Percentiles rank a stretch among this genome's conserved stretches.
phyloP scores from a whole-genome alignment of 2,888 invertebrate species.

The Trilocha varians region DNA sequence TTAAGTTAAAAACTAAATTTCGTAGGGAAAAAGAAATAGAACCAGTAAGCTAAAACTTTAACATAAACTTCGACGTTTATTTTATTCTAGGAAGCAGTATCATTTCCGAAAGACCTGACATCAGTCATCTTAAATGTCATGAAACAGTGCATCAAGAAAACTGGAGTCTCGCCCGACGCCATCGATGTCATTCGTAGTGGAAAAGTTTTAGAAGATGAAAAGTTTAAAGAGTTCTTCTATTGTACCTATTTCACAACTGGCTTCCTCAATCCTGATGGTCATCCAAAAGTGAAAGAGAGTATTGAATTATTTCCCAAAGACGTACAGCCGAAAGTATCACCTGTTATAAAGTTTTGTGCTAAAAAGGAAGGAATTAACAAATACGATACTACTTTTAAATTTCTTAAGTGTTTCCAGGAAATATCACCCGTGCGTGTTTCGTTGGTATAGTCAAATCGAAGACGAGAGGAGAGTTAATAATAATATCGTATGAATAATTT shows the following conservation, averaged over 20 bases:
- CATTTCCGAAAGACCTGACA: neutral
- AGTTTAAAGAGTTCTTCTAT: neutral
- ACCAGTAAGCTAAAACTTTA: too few species aligned
- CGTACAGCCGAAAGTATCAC: neutral
- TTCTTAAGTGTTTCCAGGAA: conserved; percentile 3
- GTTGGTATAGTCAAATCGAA: too few species aligned
- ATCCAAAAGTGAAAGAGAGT: neutral
- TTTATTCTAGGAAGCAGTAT: neutral
- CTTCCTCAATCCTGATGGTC: neutral
- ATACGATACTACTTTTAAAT: neutral
- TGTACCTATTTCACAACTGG: neutral
- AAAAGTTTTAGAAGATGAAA: neutral
- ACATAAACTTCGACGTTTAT: too few species aligned
- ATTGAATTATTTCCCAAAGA: neutral
- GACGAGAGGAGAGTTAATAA: too few species aligned
- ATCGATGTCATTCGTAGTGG: neutral
- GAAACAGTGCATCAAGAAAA: neutral
- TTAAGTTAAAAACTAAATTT: too few species aligned
- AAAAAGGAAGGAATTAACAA: neutral
- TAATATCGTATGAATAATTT: too few species aligned
- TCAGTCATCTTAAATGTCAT: neutral
- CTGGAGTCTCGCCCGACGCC: neutral
- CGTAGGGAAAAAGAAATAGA: too few species aligned
- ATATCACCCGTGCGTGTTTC: conserved; percentile 1
- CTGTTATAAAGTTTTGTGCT: neutral